phyloP scores from a whole-genome alignment of 2,113 vertebrate species.

The Thamnophis sirtalis region DNA sequence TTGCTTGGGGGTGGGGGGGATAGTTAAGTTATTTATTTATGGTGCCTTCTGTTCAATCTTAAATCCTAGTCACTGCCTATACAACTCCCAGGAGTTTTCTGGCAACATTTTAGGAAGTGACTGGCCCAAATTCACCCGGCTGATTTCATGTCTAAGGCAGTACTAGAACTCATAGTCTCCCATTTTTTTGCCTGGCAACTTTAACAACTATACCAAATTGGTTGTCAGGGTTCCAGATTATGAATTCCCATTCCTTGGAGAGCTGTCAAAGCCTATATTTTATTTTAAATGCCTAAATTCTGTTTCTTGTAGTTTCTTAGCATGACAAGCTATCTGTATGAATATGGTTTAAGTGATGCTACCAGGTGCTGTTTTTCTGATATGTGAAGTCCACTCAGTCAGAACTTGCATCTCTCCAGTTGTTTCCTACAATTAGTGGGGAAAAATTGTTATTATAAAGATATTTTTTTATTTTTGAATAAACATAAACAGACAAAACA shows the following conservation, averaged over 20 bases:
- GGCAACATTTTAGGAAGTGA: not conserved
- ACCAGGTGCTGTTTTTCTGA: not conserved
- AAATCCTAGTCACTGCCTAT: not conserved
- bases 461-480: too few species aligned
- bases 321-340: not conserved
- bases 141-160: not conserved
- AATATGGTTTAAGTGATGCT: not conserved
- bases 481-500: too few species aligned
- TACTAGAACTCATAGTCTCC: not conserved
- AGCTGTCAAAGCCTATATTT: not conserved
- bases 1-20: fast-evolving
- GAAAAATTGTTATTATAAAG: too few species aligned
- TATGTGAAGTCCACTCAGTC: not conserved
- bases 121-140: not conserved
- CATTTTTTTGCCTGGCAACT: not conserved
- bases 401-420: not conserved
- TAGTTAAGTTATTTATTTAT: not conserved
- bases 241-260: not conserved
- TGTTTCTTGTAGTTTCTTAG: not conserved
- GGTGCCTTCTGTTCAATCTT: not conserved
- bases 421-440: not conserved
- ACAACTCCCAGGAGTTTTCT: not conserved
- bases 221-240: not conserved
- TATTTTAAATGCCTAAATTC: not conserved
- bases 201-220: not conserved